Evolutionary conservation across 1,140 invertebrate species (phyloP).

Genomic region (Drosophila ficusphila): DNA sequence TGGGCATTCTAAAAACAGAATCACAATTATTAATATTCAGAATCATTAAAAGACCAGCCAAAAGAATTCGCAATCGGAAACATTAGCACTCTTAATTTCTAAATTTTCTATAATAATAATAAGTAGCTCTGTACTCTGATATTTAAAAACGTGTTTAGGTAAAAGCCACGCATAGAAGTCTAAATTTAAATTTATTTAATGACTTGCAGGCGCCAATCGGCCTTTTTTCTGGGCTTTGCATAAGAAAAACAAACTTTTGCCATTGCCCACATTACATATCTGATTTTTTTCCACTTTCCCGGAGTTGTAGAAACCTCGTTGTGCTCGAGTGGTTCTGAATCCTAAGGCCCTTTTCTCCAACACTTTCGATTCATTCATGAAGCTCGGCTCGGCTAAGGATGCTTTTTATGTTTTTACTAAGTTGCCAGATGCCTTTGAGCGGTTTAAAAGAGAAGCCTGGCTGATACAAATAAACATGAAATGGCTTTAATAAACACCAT

Average conservation of each 20-base stretch:
- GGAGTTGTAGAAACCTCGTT: neutral
- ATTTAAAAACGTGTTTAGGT: slow-evolving; percentile 54
- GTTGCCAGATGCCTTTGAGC: slow-evolving; percentile 3
- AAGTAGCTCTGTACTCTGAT: slow-evolving; percentile 5
- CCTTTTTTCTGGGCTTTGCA: neutral
- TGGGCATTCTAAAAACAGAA: too few species aligned
- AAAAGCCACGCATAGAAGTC: slow-evolving; percentile 45
- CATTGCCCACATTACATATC: neutral
- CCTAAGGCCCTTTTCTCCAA: slow-evolving; percentile 28
- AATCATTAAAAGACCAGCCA: too few species aligned
- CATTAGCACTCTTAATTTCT: too few species aligned
- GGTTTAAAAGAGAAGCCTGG: slow-evolving; percentile 19
- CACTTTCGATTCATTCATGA: slow-evolving; percentile 36
- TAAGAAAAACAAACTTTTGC: neutral
- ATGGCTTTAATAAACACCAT: too few species aligned
- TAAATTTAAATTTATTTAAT: slow-evolving; percentile 5
- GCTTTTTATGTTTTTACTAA: neutral
- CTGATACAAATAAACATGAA: too few species aligned
- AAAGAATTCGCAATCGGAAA: too few species aligned
- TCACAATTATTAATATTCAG: too few species aligned
- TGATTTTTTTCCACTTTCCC: neutral
- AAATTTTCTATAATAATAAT: too few species aligned
- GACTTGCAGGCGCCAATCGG: slow-evolving; percentile 37
- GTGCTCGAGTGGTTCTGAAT: slow-evolving; percentile 17
- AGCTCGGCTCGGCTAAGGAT: slow-evolving; percentile 18